Evolutionary conservation across 2,888 invertebrate genomes (phyloP).

Genomic region (Abrostola triplasia): DNA sequence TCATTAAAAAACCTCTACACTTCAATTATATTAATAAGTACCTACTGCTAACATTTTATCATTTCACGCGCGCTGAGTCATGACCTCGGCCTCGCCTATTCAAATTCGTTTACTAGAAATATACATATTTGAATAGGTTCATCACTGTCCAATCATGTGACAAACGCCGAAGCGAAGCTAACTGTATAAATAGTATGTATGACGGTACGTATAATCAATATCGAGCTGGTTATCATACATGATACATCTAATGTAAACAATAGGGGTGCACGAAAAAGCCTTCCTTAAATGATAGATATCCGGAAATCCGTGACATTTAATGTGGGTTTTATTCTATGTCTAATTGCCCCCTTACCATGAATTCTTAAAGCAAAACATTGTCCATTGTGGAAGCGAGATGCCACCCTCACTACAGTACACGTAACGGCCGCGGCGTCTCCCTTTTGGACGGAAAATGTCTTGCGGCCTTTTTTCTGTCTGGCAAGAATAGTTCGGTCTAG

Average conservation of each 20-base stretch:
- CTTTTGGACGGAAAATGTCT: too few relatives aligned
- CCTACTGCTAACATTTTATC: not conserved
- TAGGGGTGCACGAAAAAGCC: not conserved
- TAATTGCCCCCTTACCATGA: too few relatives aligned
- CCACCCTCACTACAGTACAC: too few relatives aligned
- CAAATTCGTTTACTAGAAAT: not conserved
- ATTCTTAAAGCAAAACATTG: too few relatives aligned
- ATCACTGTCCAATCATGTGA: not conserved
- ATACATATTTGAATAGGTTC: constrained; percentile 5
- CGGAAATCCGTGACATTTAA: too few relatives aligned
- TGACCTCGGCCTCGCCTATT: not conserved
- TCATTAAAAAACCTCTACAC: not conserved
- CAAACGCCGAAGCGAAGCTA: not conserved
- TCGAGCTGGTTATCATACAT: not conserved
- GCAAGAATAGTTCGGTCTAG: too few relatives aligned
- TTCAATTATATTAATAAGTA: not conserved
- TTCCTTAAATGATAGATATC: not conserved
- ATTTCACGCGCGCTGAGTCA: not conserved
- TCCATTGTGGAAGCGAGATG: too few relatives aligned
- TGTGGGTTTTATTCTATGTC: too few relatives aligned
- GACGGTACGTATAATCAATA: constrained; percentile 1
- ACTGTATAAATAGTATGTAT: not conserved
- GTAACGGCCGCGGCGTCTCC: too few relatives aligned
- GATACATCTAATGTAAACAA: not conserved
- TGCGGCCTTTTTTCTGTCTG: too few relatives aligned